Conservation (phyloP, 2,888 invertebrate genomes). For the Adelphocoris suturalis region DNA sequence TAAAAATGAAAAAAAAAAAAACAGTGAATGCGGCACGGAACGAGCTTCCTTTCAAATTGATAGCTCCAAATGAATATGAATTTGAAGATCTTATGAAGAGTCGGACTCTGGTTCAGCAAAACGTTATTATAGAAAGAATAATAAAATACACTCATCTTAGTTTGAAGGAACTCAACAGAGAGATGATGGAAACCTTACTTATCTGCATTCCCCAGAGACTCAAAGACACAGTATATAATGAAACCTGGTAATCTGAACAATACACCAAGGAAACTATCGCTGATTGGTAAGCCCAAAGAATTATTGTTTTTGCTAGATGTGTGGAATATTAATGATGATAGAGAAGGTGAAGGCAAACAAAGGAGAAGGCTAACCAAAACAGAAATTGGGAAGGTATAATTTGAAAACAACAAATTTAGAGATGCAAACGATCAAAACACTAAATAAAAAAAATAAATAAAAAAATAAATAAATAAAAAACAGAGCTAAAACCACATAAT, state of each 20-base stretch:
- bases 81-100: conserved; percentile 83
- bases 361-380: no score
- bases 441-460: no score
- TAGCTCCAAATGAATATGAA: conserved; percentile 83
- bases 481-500: no score
- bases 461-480: no score
- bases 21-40: conserved; percentile 81
- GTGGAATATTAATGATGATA: no score
- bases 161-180: conserved; percentile 88
- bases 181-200: conserved; percentile 86
- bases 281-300: no score
- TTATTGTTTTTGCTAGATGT: no score
- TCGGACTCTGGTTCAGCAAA: conserved; percentile 84
- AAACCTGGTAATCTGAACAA: conserved; percentile 76
- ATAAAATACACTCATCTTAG: conserved; percentile 94
- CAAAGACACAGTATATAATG: conserved; percentile 81
- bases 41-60: conserved; percentile 81
- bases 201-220: conserved; percentile 88
- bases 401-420: no score
- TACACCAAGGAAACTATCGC: no score
- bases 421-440: no score
- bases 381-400: no score
- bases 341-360: no score
- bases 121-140: conserved; percentile 87
- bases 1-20: conserved; percentile 78